Conservation (phyloP, 2,888 invertebrate genomes). For the Mythimna pallens region DNA sequence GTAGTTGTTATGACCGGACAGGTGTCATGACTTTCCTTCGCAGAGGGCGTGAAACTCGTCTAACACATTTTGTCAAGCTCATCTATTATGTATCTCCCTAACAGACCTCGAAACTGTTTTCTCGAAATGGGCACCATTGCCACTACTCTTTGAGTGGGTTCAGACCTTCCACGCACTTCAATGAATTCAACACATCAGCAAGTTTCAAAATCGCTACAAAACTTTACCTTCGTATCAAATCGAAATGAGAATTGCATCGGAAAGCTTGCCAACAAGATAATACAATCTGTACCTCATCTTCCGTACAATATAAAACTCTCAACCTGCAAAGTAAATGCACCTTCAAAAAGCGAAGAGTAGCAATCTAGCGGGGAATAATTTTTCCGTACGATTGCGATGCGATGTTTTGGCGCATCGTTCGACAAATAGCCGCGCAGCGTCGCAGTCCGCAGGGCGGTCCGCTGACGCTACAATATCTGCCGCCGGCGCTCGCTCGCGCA, state of each 20-base stretch:
- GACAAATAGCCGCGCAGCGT: slow-evolving; percentile 83
- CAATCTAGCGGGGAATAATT: slow-evolving; percentile 87
- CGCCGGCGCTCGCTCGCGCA: slow-evolving; percentile 73
- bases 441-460: slow-evolving; percentile 85
- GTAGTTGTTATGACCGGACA: slow-evolving; percentile 55
- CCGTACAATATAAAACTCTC: slow-evolving; percentile 85
- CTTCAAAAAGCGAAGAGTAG: slow-evolving; percentile 85
- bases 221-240: slow-evolving; percentile 75
- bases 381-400: slow-evolving; percentile 88
- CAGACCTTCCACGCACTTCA: slow-evolving; percentile 22
- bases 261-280: slow-evolving; percentile 88
- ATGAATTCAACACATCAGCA: slow-evolving; percentile 31
- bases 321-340: slow-evolving; percentile 84
- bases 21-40: slow-evolving; percentile 65
- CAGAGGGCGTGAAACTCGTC: slow-evolving; percentile 64
- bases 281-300: slow-evolving; percentile 84
- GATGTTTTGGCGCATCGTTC: slow-evolving; percentile 90
- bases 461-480: slow-evolving; percentile 87
- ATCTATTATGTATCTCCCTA: slow-evolving; percentile 64
- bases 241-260: slow-evolving; percentile 83
- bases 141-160: slow-evolving; percentile 36
- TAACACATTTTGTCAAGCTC: slow-evolving; percentile 68
- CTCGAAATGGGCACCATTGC: slow-evolving; percentile 46
- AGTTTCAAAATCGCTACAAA: slow-evolving; percentile 39
- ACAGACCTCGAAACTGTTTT: slow-evolving; percentile 58